A percentile compares a stretch with the other conserved stretches of the same genome.
phyloP scores from a whole-genome alignment of 37 sponge, comb jelly and placozoan species.

The Theonella swinhoei region DNA sequence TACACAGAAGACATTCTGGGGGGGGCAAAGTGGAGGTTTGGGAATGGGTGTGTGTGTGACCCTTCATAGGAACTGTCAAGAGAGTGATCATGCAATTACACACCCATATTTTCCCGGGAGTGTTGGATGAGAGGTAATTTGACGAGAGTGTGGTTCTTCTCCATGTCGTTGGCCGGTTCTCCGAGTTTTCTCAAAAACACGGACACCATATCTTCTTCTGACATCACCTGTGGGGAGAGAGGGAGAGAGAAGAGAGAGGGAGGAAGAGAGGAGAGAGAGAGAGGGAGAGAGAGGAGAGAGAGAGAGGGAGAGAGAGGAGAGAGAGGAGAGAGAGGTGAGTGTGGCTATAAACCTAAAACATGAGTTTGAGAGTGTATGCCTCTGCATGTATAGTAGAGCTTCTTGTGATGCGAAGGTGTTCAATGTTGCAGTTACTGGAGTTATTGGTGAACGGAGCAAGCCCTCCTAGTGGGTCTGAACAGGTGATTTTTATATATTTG shows the following conservation, averaged over 20 bases:
- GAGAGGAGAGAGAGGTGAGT: neutral
- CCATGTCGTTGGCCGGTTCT: constrained; percentile 42
- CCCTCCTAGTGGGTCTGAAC: no score
- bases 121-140: constrained; percentile 39
- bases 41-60: neutral
- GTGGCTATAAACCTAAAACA: no score
- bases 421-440: no score
- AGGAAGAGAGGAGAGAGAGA: neutral
- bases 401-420: no score
- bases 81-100: neutral
- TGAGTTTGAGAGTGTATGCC: no score
- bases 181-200: constrained; percentile 45
- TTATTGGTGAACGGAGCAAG: no score
- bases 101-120: constrained; percentile 25
- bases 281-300: neutral
- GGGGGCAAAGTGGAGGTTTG: neutral
- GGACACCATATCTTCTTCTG: constrained; percentile 28
- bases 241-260: constrained; percentile 2
- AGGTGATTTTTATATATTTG: no score
- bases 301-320: neutral
- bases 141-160: constrained; percentile 14
- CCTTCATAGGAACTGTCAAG: no score
- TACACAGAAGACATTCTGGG: no score
- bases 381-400: no score
- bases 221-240: constrained; percentile 10